phyloP scores from a whole-genome alignment of 2,113 vertebrate genomes.

The Anas platyrhynchos region DNA sequence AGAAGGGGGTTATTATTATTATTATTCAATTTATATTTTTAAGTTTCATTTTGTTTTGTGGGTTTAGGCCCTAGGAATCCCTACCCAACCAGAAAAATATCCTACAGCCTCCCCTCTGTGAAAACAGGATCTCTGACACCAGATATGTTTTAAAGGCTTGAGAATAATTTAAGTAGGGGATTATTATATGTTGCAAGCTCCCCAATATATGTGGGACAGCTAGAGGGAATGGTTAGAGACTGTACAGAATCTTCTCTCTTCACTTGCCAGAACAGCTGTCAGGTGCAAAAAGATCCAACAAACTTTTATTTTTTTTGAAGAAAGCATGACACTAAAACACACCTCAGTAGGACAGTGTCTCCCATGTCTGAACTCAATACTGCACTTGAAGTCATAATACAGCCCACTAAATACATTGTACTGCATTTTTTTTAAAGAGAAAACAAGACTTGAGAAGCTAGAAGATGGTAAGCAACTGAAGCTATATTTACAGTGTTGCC shows the following conservation, averaged over 20 bases:
- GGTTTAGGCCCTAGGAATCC: not conserved
- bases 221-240: not conserved
- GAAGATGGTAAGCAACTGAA: not conserved
- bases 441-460: not conserved
- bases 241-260: not conserved
- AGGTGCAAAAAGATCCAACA: not conserved
- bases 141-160: not conserved
- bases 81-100: not conserved
- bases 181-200: not conserved
- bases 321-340: not conserved
- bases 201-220: not conserved
- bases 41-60: not conserved
- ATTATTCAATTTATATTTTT: not conserved
- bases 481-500: not conserved
- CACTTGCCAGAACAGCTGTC: not conserved
- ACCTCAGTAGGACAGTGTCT: not conserved
- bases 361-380: not conserved
- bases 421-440: not conserved
- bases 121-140: not conserved
- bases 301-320: not conserved
- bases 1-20: not conserved
- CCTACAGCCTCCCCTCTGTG: not conserved
- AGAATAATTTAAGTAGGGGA: not conserved
- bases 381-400: not conserved
- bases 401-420: not conserved